Percentiles rank a stretch among this genome's conserved stretches.
Conservation (phyloP, 2,797 vertebrate genomes). For the Periophthalmus magnuspinnatus region DNA sequence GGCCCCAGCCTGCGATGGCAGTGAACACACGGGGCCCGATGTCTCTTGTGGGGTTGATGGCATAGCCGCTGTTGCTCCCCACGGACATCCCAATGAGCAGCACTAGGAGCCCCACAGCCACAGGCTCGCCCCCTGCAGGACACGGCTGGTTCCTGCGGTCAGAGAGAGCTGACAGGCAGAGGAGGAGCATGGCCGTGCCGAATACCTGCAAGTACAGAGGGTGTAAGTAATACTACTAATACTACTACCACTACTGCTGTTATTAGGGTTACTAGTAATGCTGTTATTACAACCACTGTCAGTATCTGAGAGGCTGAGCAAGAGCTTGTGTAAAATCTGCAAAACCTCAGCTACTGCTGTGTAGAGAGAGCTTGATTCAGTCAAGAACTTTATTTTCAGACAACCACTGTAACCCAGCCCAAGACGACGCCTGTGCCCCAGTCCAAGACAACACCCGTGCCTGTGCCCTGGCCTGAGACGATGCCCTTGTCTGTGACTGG, state of each 20-base stretch:
- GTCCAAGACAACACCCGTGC: no score
- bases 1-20: slow-evolving; percentile 79
- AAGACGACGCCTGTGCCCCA: no score
- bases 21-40: slow-evolving; percentile 78
- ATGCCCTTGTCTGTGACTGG: no score
- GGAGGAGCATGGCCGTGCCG: slow-evolving; percentile 78
- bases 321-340: no score
- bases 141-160: slow-evolving; percentile 78
- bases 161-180: slow-evolving; percentile 75
- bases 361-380: no score
- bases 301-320: no score
- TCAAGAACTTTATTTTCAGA: no score
- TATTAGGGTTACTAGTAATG: background rate
- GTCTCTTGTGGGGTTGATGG: slow-evolving; percentile 83
- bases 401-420: no score
- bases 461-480: no score
- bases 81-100: slow-evolving; percentile 78
- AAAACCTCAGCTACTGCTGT: no score
- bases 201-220: slow-evolving; percentile 63
- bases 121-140: slow-evolving; percentile 58
- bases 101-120: slow-evolving; percentile 74
- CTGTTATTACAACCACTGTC: background rate
- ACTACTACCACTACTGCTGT: background rate
- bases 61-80: slow-evolving; percentile 82
- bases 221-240: background rate